Base-by-base conservation (phyloP, 2,113 vertebrate species). In the Megalops atlanticus region DNA sequence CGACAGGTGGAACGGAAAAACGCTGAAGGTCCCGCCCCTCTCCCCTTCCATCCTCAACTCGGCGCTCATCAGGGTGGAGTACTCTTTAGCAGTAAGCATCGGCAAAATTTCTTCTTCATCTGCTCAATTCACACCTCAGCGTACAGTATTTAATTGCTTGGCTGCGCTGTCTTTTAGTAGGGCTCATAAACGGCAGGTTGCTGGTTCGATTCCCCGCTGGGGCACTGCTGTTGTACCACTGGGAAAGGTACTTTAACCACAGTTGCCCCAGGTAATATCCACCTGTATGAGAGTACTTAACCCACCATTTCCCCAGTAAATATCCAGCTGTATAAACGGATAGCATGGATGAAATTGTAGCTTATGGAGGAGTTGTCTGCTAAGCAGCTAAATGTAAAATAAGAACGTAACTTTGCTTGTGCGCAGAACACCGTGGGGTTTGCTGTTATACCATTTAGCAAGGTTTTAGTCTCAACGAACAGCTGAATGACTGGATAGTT, bases 11-110 rank as follows among this genome's bases (percentile, higher is more conserved):
- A 95, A 95, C 27, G 94, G 95, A 84, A 95, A 95, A 78, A 89
- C 89, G 31, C 88, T 96, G 21, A 96, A 96, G 86, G 95, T 96
- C 31, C 96, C 95, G 1, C 94, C 94, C 47, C 93, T 96, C 16
- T 89, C 93, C 15, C 94, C 96, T 0, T 96, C 95, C 82, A 95
- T 96, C 86, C 91, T 96, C 82, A 94, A 95, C 79, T 96, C 95
- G 86, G 91, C 92, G 79, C 93, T 96, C 80, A 94, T 96, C 91
- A 86, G 92, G 75, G 94, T 96, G 81, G 94, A 96, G 82, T 96
- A 96, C 82, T 92, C 92, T 80, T 88, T 96, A 89, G 94, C 92
- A 75, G 95, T 96, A 86, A 93, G 94, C 91, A 74, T 41, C 58
- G 24, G 8, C 3, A 10, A n/a, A 64, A 64, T n/a, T n/a, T n/a